A percentile compares a stretch with the other conserved stretches of the same genome.
Conservation (phyloP, 2,113 vertebrate genomes). For the Pimephales promelas region DNA sequence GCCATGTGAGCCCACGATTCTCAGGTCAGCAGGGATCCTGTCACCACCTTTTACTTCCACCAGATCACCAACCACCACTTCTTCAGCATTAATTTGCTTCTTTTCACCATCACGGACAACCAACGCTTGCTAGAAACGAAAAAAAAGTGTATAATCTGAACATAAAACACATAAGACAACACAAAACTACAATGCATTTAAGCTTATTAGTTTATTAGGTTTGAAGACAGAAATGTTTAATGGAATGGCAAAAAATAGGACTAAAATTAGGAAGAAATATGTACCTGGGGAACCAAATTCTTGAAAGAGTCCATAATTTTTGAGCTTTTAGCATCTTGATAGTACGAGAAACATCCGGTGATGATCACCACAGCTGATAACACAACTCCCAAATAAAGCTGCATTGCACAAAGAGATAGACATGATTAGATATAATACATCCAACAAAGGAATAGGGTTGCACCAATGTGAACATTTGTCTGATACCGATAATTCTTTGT, state of each 20-base stretch:
- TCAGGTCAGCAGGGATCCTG: slow-evolving; percentile 78
- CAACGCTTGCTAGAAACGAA: slow-evolving; percentile 76
- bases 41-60: slow-evolving; percentile 83
- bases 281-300: slow-evolving; percentile 82
- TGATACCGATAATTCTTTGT: no score
- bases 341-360: slow-evolving; percentile 81
- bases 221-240: neutral
- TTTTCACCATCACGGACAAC: slow-evolving; percentile 81
- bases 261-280: neutral
- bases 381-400: slow-evolving; percentile 79
- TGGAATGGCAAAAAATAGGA: neutral
- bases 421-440: neutral
- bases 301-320: slow-evolving; percentile 86
- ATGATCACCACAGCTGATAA: slow-evolving; percentile 78
- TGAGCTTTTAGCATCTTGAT: slow-evolving; percentile 83
- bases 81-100: slow-evolving; percentile 78
- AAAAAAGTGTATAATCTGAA: neutral
- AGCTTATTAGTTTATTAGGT: neutral
- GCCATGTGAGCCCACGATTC: slow-evolving; percentile 79
- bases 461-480: no score
- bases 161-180: neutral
- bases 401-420: slow-evolving; percentile 14
- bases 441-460: no score
- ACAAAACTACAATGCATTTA: neutral
- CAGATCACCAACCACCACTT: slow-evolving; percentile 78